Evolutionary conservation across 1,140 invertebrate genomes (phyloP).

Genomic region (Argopecten irradians): DNA sequence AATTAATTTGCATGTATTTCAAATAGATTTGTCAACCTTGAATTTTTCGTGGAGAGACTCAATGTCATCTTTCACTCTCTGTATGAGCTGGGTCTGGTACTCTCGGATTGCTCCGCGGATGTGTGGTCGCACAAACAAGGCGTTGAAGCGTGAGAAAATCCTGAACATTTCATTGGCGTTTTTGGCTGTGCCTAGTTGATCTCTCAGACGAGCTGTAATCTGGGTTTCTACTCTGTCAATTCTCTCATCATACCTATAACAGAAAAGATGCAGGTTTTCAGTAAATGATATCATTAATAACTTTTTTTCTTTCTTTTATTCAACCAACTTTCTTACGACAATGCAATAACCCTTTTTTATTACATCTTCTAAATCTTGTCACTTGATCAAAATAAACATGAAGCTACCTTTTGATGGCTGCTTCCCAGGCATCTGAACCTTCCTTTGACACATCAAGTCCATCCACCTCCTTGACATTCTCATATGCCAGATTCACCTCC

Average conservation of each 20-base stretch:
- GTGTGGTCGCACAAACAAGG: conserved; percentile 97
- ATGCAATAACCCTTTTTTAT: not conserved
- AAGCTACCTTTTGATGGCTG: conserved; percentile 86
- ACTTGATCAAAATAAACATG: not conserved
- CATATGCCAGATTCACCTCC: conserved; percentile 97
- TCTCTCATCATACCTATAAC: conserved; percentile 90
- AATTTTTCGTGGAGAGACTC: conserved; percentile 98
- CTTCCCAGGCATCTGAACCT: conserved; percentile 97
- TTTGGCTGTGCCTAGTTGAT: conserved; percentile 98
- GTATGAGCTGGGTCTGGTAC: conserved; percentile 99
- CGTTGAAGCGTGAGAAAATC: conserved; percentile 98
- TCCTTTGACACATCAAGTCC: conserved; percentile 98
- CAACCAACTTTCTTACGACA: not conserved
- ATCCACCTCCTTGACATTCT: conserved; percentile 99
- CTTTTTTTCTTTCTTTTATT: no score
- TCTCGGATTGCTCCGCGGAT: conserved; percentile 98
- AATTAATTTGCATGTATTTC: no score
- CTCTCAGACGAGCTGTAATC: conserved; percentile 96
- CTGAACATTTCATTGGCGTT: conserved; percentile 99
- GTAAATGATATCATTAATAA: not conserved
- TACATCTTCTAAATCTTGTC: not conserved
- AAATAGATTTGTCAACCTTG: conserved; percentile 82
- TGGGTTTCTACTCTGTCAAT: conserved; percentile 98
- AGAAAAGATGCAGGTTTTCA: not conserved
- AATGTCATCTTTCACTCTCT: conserved; percentile 99